These are phyloP conservation scores for Lymantria dispar DNA, from an alignment of 2,888 invertebrate genomes.

Conservation along the genomic window DNA sequence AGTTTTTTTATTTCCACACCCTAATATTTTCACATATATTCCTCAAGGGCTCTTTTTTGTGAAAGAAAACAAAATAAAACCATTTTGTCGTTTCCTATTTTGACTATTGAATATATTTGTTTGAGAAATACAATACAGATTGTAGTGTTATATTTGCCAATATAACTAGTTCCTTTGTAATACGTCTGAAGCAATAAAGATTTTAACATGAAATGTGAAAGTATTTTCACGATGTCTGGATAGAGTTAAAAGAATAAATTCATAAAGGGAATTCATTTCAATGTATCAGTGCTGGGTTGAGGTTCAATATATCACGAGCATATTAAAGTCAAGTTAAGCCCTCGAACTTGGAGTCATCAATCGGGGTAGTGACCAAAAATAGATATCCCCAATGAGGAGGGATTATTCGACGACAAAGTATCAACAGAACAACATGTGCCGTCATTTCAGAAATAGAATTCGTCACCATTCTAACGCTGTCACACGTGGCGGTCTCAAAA, in stretches of 20 bases:
- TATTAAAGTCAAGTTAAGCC: conserved; percentile 71
- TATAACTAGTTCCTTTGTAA: conserved; percentile 37
- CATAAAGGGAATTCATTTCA: conserved; percentile 52
- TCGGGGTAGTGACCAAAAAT: conserved; percentile 62
- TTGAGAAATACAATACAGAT: conserved; percentile 56
- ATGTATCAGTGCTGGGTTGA: conserved; percentile 54
- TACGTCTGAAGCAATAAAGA: conserved; percentile 30
- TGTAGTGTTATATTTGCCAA: conserved; percentile 48
- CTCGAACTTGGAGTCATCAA: conserved; percentile 64
- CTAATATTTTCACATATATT: conserved; percentile 51
- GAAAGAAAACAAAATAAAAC: conserved; percentile 56
- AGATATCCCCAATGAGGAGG: conserved; percentile 69
- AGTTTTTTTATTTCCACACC: conserved; percentile 41
- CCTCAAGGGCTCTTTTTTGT: conserved; percentile 51
- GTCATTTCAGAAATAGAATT: conserved; percentile 63
- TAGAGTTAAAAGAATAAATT: conserved; percentile 41
- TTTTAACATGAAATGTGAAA: conserved; percentile 37
- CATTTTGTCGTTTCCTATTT: conserved; percentile 58
- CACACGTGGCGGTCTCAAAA: conserved; percentile 77
- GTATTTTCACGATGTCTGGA: conserved; percentile 27
- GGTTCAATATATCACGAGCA: conserved; percentile 60
- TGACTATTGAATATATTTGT: conserved; percentile 59
- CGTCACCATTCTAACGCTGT: conserved; percentile 56
- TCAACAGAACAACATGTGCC: conserved; percentile 73
- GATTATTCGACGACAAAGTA: conserved; percentile 76